phyloP scores from a whole-genome alignment of 2,797 vertebrate species.

The Cyprinella venusta region DNA sequence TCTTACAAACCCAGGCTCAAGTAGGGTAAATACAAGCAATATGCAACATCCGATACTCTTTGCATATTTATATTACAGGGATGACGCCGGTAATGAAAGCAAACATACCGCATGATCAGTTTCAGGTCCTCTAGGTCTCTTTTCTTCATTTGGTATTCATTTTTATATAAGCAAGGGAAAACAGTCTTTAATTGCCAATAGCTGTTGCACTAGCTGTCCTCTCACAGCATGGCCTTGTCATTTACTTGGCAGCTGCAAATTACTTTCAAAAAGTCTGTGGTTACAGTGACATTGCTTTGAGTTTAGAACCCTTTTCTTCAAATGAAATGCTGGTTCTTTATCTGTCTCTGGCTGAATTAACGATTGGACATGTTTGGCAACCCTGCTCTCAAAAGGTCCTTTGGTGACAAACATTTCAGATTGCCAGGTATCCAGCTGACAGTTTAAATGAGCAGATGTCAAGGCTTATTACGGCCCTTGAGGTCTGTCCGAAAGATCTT shows the following conservation, averaged over 20 bases:
- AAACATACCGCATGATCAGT: constrained; percentile 2
- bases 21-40: not conserved
- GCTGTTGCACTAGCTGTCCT: constrained; percentile 4
- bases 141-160: not conserved
- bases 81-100: not conserved
- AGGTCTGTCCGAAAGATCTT: constrained; percentile 64
- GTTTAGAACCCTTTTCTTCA: constrained; percentile 32
- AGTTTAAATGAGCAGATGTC: constrained; percentile 70
- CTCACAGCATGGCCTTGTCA: constrained; percentile 36
- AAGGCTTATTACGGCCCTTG: constrained; percentile 66
- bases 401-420: constrained; percentile 63
- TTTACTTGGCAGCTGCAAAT: constrained; percentile 46
- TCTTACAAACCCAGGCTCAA: not conserved
- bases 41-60: not conserved
- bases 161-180: constrained; percentile 24
- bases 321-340: constrained; percentile 47
- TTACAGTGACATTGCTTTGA: constrained; percentile 53
- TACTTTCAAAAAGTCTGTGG: constrained; percentile 41
- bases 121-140: not conserved
- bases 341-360: constrained; percentile 50
- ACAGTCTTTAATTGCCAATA: constrained; percentile 14
- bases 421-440: constrained; percentile 54
- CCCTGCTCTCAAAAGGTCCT: constrained; percentile 41
- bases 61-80: constrained; percentile 6
- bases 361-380: constrained; percentile 39